phyloP scores from a whole-genome alignment of 2,888 invertebrate genomes.

The Pardosa pseudoannulata region DNA sequence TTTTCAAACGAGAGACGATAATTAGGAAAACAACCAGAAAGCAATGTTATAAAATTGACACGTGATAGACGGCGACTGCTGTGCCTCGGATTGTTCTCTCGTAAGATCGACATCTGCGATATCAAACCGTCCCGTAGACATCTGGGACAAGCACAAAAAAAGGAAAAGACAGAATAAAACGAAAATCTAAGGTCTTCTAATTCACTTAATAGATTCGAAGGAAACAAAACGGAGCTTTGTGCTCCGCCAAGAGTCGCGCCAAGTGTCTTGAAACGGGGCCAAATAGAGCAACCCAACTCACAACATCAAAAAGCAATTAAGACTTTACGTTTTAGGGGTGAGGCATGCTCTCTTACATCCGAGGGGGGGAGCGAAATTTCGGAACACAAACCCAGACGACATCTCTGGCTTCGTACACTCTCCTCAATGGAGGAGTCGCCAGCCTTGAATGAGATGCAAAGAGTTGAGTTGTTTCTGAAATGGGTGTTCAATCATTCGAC shows the following conservation, averaged over 20 bases:
- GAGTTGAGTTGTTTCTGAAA: neutral
- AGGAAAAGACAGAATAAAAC: neutral
- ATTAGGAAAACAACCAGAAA: too few relatives aligned
- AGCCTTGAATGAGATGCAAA: neutral
- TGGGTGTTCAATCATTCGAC: neutral
- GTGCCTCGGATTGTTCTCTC: neutral
- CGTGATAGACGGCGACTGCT: neutral
- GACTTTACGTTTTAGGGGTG: constrained; percentile 25
- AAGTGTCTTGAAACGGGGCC: constrained; percentile 45
- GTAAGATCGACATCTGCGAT: neutral
- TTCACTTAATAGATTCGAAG: neutral
- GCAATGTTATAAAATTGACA: too few relatives aligned
- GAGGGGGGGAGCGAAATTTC: neutral
- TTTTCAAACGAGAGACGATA: too few relatives aligned
- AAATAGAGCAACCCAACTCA: constrained; percentile 59
- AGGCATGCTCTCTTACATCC: constrained; percentile 11
- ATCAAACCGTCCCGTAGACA: neutral
- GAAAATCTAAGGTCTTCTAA: constrained; percentile 40
- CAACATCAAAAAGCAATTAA: constrained; percentile 44
- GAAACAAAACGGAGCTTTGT: constrained; percentile 38
- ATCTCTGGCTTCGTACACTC: neutral
- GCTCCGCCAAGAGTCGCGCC: constrained; percentile 44
- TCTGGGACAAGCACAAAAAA: constrained; percentile 3
- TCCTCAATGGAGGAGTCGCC: constrained; percentile 3
- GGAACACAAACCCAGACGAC: neutral